Evolutionary conservation across 2,888 invertebrate genomes (phyloP), one percentile per base, ranked within the genome.

Genomic region (Ypsolopha scabrella): DNA sequence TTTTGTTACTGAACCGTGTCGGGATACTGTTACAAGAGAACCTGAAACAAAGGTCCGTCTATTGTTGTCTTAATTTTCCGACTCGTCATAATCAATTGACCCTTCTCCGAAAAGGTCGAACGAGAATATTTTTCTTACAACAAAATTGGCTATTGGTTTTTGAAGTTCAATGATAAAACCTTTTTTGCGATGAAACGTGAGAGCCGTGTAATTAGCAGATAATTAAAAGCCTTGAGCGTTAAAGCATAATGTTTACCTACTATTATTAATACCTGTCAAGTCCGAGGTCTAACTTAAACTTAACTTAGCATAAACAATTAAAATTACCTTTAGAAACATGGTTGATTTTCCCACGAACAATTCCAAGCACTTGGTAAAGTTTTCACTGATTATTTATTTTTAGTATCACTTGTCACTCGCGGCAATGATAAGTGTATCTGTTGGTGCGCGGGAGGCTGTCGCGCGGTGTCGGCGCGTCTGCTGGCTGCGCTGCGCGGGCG

Each of bases 371-470:
- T 43, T 9, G 13, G 24, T 8, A 14, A 41, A 43, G 11, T 11
- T 11, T 11, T 37, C 47, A 47, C 47, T 45, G 14, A 14, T 36
- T 47, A 47, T 47, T n/a, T 24, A 24, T 33, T 37, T 43, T 43
- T 43, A 43, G 43, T 14, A 14, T 13, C 37, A 36, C 14, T 37
- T 46, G 46, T 74, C 78, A 83, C 83, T 72, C 81, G 78, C 82
- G 81, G 63, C 62, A 44, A 24, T 36, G 24, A 13, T 46, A 49
- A 35, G 41, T 35, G 44, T 14, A 24, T 14, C 13, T n/a, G 37
- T 37, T n/a, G 41, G 9, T 72, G 77, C 75, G 68, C 79, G 78
- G 72, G 79, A 83, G 83, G 82, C 79, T 82, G 76, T 80, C 67
- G 78, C 81, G 83, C 80, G 66, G 67, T 66, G 65, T 61, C 67